These are phyloP conservation scores for Elmis aenea DNA, from an alignment of 2,888 invertebrate genomes.

Conservation along the genomic window DNA sequence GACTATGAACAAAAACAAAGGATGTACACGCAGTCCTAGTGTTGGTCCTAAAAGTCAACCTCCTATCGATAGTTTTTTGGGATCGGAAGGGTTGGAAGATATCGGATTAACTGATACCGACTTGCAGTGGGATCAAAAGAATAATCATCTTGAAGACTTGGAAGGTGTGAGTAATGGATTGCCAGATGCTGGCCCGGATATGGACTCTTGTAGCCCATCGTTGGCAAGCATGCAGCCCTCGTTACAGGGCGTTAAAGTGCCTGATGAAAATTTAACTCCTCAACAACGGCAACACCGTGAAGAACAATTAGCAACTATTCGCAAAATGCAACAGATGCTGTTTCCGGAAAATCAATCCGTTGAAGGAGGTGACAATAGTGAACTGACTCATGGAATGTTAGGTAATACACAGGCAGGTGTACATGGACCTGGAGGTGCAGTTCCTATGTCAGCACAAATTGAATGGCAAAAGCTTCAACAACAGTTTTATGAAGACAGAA, in stretches of 20 bases:
- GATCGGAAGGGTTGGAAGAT: conserved; percentile 46
- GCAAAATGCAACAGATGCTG: conserved; percentile 89
- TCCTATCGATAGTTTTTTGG: conserved; percentile 42
- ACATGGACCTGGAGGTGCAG: conserved; percentile 22
- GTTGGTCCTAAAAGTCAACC: conserved; percentile 47
- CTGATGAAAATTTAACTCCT: conserved; percentile 93
- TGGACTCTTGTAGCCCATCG: conserved; percentile 52
- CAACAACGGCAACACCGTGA: conserved; percentile 93
- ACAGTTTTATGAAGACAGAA: conserved; percentile 74
- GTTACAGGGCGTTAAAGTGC: conserved; percentile 77
- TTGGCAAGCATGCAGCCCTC: conserved; percentile 55
- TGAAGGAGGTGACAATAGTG: conserved; percentile 28
- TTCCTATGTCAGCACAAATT: conserved; percentile 59
- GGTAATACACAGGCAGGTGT: conserved; percentile 9
- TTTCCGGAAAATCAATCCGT: conserved; percentile 70
- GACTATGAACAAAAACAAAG: conserved; percentile 69
- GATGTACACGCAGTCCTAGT: conserved; percentile 53
- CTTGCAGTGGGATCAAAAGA: conserved; percentile 51
- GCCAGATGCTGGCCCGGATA: conserved; percentile 43
- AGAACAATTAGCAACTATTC: conserved; percentile 83
- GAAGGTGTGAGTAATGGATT: conserved; percentile 45
- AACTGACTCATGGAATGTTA: conserved; percentile 17
- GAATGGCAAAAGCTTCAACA: conserved; percentile 91
- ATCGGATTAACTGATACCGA: conserved; percentile 44
- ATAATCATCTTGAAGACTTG: conserved; percentile 42